Percentiles rank a stretch among this genome's conserved stretches.
Conservation (phyloP, 2,113 vertebrate genomes). For the Cavia porcellus region DNA sequence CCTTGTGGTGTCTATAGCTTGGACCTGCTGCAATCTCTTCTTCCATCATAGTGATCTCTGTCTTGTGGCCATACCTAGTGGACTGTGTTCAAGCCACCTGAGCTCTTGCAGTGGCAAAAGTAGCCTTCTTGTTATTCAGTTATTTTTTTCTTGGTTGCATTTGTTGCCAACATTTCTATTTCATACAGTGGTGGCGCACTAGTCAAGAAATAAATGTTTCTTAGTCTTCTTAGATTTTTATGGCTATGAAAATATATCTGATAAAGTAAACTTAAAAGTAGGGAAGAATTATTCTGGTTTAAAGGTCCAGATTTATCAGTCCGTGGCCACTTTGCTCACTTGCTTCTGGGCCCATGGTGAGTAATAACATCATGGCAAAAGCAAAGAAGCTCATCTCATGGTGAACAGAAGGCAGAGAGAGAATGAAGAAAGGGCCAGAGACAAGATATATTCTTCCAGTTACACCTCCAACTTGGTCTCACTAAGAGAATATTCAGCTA, state of each 20-base stretch:
- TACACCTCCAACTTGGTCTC: background rate
- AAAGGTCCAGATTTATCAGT: background rate
- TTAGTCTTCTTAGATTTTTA: background rate
- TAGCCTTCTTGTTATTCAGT: background rate
- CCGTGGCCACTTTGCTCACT: background rate
- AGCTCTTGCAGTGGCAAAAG: background rate
- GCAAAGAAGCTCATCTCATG: background rate
- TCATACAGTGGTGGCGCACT: background rate
- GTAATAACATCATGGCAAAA: background rate
- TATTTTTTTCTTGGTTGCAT: background rate
- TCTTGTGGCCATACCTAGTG: too few relatives aligned
- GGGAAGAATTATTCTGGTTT: background rate
- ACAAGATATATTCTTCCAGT: background rate
- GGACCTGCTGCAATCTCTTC: rapidly evolving
- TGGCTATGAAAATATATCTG: background rate
- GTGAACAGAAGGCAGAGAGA: background rate
- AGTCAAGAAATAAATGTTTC: background rate
- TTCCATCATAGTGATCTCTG: background rate
- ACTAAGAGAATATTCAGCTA: background rate
- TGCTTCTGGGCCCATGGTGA: background rate
- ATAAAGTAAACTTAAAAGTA: background rate
- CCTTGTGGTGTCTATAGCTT: background rate
- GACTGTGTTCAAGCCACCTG: background rate
- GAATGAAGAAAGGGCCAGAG: background rate
- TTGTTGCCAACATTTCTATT: background rate